Percentiles rank a stretch among this genome's conserved stretches.
These are phyloP conservation scores for Myathropa florea DNA, from an alignment of 2,888 invertebrate genomes.

Conservation along the genomic window DNA sequence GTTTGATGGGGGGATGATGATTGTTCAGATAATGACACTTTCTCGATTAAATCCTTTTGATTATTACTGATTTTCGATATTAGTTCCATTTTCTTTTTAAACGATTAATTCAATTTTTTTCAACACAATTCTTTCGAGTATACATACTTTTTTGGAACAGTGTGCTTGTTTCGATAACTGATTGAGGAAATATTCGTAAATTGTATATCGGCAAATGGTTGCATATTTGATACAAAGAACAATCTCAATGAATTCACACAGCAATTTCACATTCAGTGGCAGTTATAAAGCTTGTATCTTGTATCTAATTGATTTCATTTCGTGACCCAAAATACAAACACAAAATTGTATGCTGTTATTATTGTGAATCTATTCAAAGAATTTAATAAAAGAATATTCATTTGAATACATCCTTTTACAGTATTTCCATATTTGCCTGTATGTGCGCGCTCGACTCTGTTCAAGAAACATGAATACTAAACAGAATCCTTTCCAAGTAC, in stretches of 20 bases:
- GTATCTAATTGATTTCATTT: background rate
- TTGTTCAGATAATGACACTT: constrained; percentile 23
- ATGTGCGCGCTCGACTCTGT: background rate
- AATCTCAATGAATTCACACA: too few relatives aligned
- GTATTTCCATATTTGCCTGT: background rate
- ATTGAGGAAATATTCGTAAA: background rate
- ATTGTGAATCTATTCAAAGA: background rate
- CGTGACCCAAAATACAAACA: background rate
- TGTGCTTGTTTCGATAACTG: background rate
- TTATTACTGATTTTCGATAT: constrained; percentile 6
- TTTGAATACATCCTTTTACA: background rate
- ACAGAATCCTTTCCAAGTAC: constrained; percentile 24
- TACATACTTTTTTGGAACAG: constrained; percentile 4
- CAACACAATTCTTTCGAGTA: background rate
- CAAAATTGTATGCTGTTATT: background rate
- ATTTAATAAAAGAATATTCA: constrained; percentile 16
- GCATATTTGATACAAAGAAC: too few relatives aligned
- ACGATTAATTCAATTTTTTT: background rate
- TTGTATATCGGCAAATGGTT: background rate
- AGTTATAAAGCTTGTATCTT: background rate
- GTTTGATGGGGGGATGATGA: background rate
- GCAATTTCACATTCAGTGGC: too few relatives aligned
- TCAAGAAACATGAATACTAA: constrained; percentile 7
- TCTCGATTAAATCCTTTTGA: constrained; percentile 16
- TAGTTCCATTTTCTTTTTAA: constrained; percentile 34